Percentiles rank a stretch among this genome's conserved stretches.
phyloP scores from a whole-genome alignment of 2,797 vertebrate genomes.

The Poeciliopsis gracilis region DNA sequence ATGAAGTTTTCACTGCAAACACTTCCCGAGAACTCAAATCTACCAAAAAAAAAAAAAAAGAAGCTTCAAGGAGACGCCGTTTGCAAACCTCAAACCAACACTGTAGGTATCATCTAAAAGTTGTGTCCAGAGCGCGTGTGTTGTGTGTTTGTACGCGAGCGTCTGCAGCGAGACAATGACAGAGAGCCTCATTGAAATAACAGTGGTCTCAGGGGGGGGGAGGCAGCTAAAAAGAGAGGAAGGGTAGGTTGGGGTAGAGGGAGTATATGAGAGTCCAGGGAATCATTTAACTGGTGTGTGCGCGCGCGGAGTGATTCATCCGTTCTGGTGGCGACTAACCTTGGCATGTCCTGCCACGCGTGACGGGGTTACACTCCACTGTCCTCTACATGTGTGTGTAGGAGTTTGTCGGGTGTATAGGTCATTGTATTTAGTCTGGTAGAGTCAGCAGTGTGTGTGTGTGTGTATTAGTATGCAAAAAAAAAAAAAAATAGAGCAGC shows the following conservation, averaged over 20 bases:
- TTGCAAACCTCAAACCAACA: background rate
- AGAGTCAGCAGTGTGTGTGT: constrained; percentile 37
- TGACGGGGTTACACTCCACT: constrained; percentile 97
- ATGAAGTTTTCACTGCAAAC: background rate
- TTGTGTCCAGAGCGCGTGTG: constrained; percentile 15
- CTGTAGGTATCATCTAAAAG: constrained; percentile 1
- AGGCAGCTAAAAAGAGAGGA: constrained; percentile 70
- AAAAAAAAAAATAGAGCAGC: constrained; percentile 57
- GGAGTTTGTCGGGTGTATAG: constrained; percentile 54
- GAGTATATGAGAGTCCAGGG: constrained; percentile 72
- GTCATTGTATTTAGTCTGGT: constrained; percentile 70
- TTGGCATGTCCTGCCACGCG: constrained; percentile 99
- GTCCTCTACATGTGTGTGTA: constrained; percentile 67
- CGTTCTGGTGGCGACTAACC: constrained; percentile 98
- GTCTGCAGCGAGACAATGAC: constrained; percentile 72
- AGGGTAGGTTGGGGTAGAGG: constrained; percentile 63
- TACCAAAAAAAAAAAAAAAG: background rate
- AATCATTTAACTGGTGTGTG: constrained; percentile 65
- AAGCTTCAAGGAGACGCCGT: background rate
- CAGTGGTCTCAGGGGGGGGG: constrained; percentile 59
- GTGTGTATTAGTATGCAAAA: constrained; percentile 28
- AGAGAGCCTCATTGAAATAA: constrained; percentile 78
- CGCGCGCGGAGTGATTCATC: constrained; percentile 67
- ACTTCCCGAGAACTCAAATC: background rate
- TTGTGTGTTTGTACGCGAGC: constrained; percentile 51